These are phyloP conservation scores for Pseudoatta argentina DNA, from an alignment of 1,140 invertebrate species.

Conservation along the genomic window DNA sequence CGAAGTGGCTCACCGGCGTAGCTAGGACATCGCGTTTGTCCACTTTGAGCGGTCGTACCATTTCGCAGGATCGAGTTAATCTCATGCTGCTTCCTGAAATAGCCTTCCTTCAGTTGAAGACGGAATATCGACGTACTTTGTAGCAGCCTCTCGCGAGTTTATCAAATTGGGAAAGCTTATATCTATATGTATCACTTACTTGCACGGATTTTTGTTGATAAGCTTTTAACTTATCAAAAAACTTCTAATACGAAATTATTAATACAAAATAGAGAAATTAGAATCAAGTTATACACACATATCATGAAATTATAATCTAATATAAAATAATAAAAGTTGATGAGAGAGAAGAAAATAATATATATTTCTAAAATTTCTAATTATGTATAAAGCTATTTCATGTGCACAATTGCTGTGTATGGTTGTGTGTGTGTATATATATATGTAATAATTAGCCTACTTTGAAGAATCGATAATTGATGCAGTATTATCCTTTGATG, in stretches of 20 bases:
- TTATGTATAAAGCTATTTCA: constrained; percentile 9
- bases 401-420: not conserved
- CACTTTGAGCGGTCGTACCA: constrained; percentile 55
- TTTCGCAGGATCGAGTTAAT: constrained; percentile 59
- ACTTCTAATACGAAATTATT: not conserved
- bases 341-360: not conserved
- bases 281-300: not conserved
- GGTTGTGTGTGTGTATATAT: too few species aligned
- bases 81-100: constrained; percentile 53
- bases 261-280: not conserved
- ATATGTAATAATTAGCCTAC: not conserved
- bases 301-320: not conserved
- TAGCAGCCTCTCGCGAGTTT: not conserved
- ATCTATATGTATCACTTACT: constrained; percentile 1
- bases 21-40: constrained; percentile 61
- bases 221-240: not conserved
- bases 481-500: constrained; percentile 20
- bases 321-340: constrained; percentile 28
- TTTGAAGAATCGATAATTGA: constrained; percentile 31
- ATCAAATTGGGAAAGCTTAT: constrained; percentile 33
- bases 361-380: constrained; percentile 11
- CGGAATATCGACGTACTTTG: constrained; percentile 44
- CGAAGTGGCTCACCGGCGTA: constrained; percentile 55
- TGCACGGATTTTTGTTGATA: not conserved
- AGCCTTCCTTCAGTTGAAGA: constrained; percentile 36